Base-by-base conservation (phyloP, 2,888 invertebrate species). In the Drosophila borealis region DNA sequence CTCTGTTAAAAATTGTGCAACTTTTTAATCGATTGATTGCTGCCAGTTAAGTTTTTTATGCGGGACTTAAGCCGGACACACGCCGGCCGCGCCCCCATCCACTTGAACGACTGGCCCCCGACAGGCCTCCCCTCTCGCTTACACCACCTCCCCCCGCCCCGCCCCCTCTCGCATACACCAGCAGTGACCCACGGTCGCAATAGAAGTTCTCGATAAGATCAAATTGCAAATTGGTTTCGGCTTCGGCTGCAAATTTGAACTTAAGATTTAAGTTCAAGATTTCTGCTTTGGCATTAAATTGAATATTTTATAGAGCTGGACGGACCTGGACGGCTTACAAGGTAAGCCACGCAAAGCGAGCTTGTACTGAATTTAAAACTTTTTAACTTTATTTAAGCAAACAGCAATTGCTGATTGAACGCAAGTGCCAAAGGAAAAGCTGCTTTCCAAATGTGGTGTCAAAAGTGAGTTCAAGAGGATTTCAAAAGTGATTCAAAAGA, bases 21-120 rank as follows among this genome's bases (percentile, higher is more conserved):
- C 59, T 80, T 83, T 81, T 89, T 87, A 89, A 85, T 85, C 84
- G 84, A 85, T 85, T 85, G 84, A 85, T 85, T 89, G 78, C 73
- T 79, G 61, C 64, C 50, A 69, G 48, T 51, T 76, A 72, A 56
- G 71, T 72, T 80, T 87, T 81, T 68, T 69, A 88, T 86, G 87
- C 83, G 88, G 88, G 88, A 63, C 65, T 71, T 63, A 69, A 67
- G 59, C 56, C 44, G 44, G 29, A 48, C 71, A 19, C 49, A 51
- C 29, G 4, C 19, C 34, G 10, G 11, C 5, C 14, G 11, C 5
- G 11, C 19, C 42, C 21, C 42, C 33, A 3, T 3, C 5, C 44
- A n/a, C n/a, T n/a, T n/a, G 13, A 3, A 0, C 44, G 25, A 5
- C 44, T n/a, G 14, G 41, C 13, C 37, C 21, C 49, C 3, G 36